A percentile compares a stretch with the other conserved stretches of the same genome.
Evolutionary conservation across 2,113 vertebrate species (phyloP).

Genomic region (Laticauda colubrina): DNA sequence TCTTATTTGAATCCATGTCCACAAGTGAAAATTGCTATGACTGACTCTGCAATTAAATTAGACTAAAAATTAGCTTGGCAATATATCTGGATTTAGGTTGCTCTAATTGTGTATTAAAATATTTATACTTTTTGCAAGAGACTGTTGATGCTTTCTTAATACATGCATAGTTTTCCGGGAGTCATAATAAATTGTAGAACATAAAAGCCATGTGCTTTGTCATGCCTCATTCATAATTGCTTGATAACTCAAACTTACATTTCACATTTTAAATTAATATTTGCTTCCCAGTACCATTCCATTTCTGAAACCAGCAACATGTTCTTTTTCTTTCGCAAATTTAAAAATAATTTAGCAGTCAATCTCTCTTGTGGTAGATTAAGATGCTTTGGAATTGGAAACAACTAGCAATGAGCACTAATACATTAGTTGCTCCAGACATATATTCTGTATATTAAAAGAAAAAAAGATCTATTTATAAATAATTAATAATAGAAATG

Average conservation of each 20-base stretch:
- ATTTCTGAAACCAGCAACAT: neutral
- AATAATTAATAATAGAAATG: neutral
- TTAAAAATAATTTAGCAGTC: slow-evolving; percentile 1
- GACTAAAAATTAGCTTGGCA: neutral
- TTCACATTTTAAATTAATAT: slow-evolving; percentile 1
- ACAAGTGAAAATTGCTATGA: neutral
- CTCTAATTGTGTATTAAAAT: neutral
- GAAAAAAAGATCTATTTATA: neutral
- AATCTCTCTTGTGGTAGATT: neutral
- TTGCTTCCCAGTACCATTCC: neutral
- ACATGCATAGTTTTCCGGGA: neutral
- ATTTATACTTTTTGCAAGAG: neutral
- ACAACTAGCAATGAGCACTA: neutral
- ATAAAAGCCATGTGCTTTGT: neutral
- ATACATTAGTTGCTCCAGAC: neutral
- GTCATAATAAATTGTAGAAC: neutral
- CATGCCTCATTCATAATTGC: neutral
- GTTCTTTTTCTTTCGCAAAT: slow-evolving; percentile 35
- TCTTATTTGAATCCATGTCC: neutral
- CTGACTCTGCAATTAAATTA: neutral
- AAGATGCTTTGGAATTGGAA: neutral
- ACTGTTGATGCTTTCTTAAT: neutral
- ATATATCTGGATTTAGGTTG: neutral
- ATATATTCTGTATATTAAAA: neutral
- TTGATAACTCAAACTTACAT: neutral